Evolutionary conservation across 2,888 invertebrate species (phyloP), one percentile per base, ranked within the genome.

Genomic region (Lepidocyrtoides sp.): DNA sequence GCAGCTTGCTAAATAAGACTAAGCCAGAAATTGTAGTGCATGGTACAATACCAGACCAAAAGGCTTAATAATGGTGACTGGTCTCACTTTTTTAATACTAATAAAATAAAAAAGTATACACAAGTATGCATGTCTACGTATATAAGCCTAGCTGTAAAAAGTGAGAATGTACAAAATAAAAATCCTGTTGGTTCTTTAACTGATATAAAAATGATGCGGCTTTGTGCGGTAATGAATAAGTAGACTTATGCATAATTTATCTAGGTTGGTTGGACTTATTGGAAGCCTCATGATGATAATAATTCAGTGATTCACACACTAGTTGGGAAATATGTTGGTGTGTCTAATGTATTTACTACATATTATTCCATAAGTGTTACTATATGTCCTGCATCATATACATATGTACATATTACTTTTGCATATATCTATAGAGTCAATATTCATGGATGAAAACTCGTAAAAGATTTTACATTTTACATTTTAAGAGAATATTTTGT

Each of bases 221-320:
- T 57, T 87, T n/a, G 48, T 10, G 32, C 32, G 26, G n/a, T 87
- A 87, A 87, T 87, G 87, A 87, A 77, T 87, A 87, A 87, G 87
- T 63, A 87, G 66, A 79, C n/a, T 81, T 63, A 51, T 63, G 32
- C 26, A 8, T 60, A 3, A 60, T 69, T n/a, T 63, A 63, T 87
- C 69, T 36, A 69, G 69, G 17, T 36, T 32, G 69, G 36, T 63
- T 29, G 63, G 57, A 57, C 2, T 29, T 29, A 29, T 51, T 14
- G n/a, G n/a, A n/a, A 57, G 3, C 5, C 26, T 36, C 69, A 36
- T 69, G 36, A 63, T 63, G 10, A 63, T 29, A 7, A 63, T 63
- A 63, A 63, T 63, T 63, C 63, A 26, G 4, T 57, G 14, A 51
- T 51, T 51, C 51, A 51, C n/a, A 14, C 57, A 57, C 57, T 0